Percentiles rank a stretch among this genome's conserved stretches.
phyloP scores from a whole-genome alignment of 2,113 vertebrate species.

The Sylvilagus bachmani region DNA sequence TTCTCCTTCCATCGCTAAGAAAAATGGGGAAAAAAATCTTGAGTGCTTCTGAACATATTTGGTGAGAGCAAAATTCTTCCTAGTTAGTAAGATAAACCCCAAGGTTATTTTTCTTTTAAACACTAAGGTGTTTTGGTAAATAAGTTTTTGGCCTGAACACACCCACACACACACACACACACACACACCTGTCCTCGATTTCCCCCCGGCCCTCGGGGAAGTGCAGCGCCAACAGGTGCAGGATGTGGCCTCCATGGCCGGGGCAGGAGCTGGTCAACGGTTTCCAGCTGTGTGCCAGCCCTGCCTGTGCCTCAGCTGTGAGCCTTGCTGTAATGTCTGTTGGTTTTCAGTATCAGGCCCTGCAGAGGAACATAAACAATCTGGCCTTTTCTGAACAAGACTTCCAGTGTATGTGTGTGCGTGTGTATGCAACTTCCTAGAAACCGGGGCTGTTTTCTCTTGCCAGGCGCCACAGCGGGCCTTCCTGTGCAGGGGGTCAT shows the following conservation, averaged over 20 bases:
- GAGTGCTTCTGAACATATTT: background rate
- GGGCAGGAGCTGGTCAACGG: rapidly evolving
- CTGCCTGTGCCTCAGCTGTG: slow-evolving; percentile 75
- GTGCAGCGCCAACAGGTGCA: background rate
- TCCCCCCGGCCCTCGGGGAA: background rate
- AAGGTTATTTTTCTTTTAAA: background rate
- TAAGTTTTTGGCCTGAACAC: background rate
- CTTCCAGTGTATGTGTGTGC: background rate
- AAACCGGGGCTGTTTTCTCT: slow-evolving; percentile 84
- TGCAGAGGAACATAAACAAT: slow-evolving; percentile 84
- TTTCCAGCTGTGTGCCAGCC: slow-evolving; percentile 56
- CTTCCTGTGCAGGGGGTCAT: slow-evolving; percentile 88
- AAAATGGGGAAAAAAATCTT: background rate
- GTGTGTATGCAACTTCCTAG: slow-evolving; percentile 84
- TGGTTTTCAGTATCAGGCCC: slow-evolving; percentile 76
- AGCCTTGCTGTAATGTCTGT: slow-evolving; percentile 80
- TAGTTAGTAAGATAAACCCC: background rate
- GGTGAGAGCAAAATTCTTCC: background rate
- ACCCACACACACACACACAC: rapidly evolving
- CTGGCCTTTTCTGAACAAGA: slow-evolving; percentile 79
- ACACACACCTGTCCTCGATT: background rate
- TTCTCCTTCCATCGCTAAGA: background rate
- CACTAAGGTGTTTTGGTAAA: background rate
- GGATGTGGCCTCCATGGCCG: rapidly evolving
- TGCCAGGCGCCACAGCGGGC: slow-evolving; percentile 86